These are phyloP conservation scores for Cactoblastis cactorum DNA, from an alignment of 2,888 invertebrate species.

Conservation along the genomic window DNA sequence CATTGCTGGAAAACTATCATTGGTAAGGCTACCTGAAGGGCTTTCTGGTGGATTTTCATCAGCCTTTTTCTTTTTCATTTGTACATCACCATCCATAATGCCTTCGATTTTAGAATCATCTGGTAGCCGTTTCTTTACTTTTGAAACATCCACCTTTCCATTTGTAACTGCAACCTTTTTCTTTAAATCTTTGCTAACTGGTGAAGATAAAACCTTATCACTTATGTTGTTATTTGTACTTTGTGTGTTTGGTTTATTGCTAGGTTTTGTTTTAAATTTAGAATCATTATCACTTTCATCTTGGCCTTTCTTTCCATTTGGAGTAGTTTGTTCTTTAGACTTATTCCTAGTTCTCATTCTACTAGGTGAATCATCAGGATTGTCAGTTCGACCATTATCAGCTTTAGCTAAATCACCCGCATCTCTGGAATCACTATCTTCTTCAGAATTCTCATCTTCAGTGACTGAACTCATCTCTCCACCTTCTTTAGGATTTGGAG, in stretches of 20 bases:
- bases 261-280: conserved; percentile 56
- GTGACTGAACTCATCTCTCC: conserved; percentile 89
- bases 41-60: conserved; percentile 81
- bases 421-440: conserved; percentile 96
- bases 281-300: conserved; percentile 74
- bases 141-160: conserved; percentile 73
- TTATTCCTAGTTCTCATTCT: conserved; percentile 94
- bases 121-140: conserved; percentile 80
- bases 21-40: conserved; percentile 90
- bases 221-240: conserved; percentile 64
- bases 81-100: conserved; percentile 79
- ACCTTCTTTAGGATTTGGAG: conserved; percentile 83
- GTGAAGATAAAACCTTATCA: conserved; percentile 63
- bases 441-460: conserved; percentile 95
- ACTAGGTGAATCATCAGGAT: conserved; percentile 90
- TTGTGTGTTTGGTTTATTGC: conserved; percentile 50
- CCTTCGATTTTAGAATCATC: conserved; percentile 79
- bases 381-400: conserved; percentile 87
- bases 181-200: conserved; percentile 61
- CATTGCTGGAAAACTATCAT: conserved; percentile 90
- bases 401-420: conserved; percentile 88
- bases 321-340: conserved; percentile 85
- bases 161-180: conserved; percentile 58
- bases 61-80: conserved; percentile 77
- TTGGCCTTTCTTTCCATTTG: conserved; percentile 67